phyloP scores from a whole-genome alignment of 2,888 invertebrate genomes.

The Hyalella azteca region DNA sequence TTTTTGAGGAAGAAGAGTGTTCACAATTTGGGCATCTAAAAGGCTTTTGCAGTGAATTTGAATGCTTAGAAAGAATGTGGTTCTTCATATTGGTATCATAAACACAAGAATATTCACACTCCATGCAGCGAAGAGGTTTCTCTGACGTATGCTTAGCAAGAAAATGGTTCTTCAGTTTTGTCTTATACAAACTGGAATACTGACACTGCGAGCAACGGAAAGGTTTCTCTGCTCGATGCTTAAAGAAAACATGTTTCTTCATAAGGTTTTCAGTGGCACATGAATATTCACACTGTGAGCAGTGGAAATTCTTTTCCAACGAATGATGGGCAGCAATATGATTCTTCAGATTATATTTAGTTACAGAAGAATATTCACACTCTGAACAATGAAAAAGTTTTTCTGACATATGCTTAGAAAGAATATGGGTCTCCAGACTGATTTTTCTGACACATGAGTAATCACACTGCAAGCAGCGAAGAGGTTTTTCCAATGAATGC shows the following conservation, averaged over 20 bases:
- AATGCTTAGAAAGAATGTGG: background rate
- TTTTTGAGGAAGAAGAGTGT: too few species aligned
- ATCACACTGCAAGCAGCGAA: background rate
- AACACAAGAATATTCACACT: background rate
- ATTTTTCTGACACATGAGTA: background rate
- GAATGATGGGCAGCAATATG: background rate
- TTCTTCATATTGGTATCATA: background rate
- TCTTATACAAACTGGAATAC: background rate
- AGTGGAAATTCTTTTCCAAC: background rate
- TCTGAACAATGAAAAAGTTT: conserved; percentile 6
- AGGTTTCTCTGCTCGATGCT: background rate
- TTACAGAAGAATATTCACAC: background rate
- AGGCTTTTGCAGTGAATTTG: too few species aligned
- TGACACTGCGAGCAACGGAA: background rate
- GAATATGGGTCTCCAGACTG: background rate
- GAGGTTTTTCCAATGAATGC: background rate
- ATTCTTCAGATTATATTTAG: background rate
- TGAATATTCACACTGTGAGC: background rate
- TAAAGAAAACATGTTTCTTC: background rate
- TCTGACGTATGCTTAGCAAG: background rate
- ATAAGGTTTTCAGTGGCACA: background rate
- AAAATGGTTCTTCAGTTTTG: background rate
- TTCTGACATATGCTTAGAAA: background rate
- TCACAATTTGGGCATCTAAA: too few species aligned
- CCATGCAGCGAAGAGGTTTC: background rate